Base-by-base conservation (phyloP, 2,888 invertebrate species). In the Dysmachus trigonus region DNA sequence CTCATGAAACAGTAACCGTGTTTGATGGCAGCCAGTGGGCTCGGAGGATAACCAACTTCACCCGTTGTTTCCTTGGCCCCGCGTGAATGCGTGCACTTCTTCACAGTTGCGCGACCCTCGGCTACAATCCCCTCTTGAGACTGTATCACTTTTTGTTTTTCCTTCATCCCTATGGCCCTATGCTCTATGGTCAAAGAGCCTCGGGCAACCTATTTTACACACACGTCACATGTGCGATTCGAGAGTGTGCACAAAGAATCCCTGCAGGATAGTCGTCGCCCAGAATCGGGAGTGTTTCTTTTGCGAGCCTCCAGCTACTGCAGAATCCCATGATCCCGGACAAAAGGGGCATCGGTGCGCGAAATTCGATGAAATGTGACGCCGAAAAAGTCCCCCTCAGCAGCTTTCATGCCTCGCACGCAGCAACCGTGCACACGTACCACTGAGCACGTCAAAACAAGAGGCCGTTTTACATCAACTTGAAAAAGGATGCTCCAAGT, bases 341-440 rank as follows among this genome's bases (percentile, higher is more conserved):
- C 92, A 93, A 93, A 92, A 91, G 91, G 90, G 89, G 90, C 92
- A 91, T 89, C 90, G 91, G 91, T 89, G 92, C 92, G 91, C 92
- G 91, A 93, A 93, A 93, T 93, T 92, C 92, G 92, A 93, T 93
- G 92, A 93, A 92, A 93, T 93, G 92, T 92, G 92, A 92, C 92
- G 92, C 91, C 89, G 85, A 84, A 85, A 85, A 85, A 79, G 41
- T 77, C 71, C 71, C 83, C 7, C 85, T 83, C 82, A n/a, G 81
- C 35, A 85, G 85, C 82, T 27, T 38, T 76, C n/a, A 22, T 31
- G 8, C 31, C 18, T 31, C 33, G 38, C 53, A 71, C 72, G 62
- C 82, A 82, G n/a, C 53, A 27, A 35, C 10, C 35, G 7, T 82
- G 18, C 35, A 82, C 62, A 82, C 33, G 15, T 35, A 82, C 62